These are phyloP conservation scores for Saturnia japonica DNA, from an alignment of 2,888 invertebrate species.

Conservation along the genomic window DNA sequence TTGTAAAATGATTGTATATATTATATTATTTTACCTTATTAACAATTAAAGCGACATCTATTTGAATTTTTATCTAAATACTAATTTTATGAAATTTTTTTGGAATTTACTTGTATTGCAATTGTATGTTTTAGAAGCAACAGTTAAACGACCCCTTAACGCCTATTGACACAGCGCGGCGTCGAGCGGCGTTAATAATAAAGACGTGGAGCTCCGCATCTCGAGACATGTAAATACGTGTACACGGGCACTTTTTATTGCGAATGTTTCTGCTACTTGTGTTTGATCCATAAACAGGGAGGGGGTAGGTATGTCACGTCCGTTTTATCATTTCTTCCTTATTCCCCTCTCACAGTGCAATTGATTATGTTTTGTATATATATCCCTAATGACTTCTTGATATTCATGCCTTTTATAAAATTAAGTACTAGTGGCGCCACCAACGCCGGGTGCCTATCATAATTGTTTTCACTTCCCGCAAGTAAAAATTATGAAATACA, in stretches of 20 bases:
- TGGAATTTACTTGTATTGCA: no score
- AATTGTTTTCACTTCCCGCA: no score
- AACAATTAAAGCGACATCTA: no score
- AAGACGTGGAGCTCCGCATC: constrained; percentile 45
- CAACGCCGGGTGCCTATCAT: no score
- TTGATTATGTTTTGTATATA: background rate
- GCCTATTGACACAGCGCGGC: constrained; percentile 46
- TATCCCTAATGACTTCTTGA: background rate
- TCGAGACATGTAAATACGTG: constrained; percentile 41
- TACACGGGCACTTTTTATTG: constrained; percentile 41
- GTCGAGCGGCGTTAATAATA: constrained; percentile 62
- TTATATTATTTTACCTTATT: no score
- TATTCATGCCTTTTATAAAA: no score
- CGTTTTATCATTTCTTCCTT: constrained; percentile 12
- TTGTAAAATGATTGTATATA: no score
- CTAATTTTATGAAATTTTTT: no score
- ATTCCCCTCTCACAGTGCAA: background rate
- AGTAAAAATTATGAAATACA: no score
- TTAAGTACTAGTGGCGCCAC: no score
- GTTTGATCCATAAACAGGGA: constrained; percentile 15
- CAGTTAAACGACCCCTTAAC: constrained; percentile 37
- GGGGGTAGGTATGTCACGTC: background rate
- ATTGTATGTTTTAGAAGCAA: constrained; percentile 13
- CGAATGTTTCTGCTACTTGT: constrained; percentile 33
- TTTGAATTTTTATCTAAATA: background rate